Evolutionary conservation across 2,888 invertebrate species (phyloP).

Genomic region (Ctena decussata): DNA sequence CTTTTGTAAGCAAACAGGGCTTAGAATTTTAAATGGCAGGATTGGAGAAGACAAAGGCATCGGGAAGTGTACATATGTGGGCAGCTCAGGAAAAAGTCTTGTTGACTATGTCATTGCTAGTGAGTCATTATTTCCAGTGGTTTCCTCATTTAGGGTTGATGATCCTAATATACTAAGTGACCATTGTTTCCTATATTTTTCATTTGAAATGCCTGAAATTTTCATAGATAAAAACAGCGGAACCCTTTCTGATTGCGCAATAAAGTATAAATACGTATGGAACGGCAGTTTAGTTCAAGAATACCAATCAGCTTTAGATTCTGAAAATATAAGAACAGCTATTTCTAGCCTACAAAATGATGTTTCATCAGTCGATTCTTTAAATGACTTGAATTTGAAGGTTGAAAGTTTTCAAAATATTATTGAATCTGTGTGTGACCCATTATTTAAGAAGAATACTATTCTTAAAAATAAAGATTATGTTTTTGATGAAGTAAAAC

Average conservation of each 20-base stretch:
- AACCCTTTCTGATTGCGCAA: background rate
- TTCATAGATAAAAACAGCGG: background rate
- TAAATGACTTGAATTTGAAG: background rate
- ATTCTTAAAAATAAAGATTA: too few relatives aligned
- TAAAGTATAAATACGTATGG: background rate
- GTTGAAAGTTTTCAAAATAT: background rate
- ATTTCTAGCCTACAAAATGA: background rate
- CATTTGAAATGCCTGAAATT: background rate
- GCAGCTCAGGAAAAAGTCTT: background rate
- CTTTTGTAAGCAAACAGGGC: background rate
- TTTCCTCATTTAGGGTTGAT: background rate
- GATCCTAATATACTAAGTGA: background rate
- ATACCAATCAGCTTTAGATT: background rate
- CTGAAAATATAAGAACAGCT: background rate
- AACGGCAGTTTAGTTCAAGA: background rate
- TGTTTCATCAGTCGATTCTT: background rate
- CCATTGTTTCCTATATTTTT: background rate
- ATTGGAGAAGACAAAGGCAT: background rate
- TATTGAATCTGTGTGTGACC: background rate
- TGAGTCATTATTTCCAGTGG: background rate
- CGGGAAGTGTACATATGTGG: slow-evolving; percentile 4
- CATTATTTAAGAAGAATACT: background rate
- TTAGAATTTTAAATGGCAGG: too few relatives aligned
- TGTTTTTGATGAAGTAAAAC: background rate
- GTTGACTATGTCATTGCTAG: background rate